Base-by-base conservation (phyloP, 2,888 invertebrate species). In the Prosapia bicincta region DNA sequence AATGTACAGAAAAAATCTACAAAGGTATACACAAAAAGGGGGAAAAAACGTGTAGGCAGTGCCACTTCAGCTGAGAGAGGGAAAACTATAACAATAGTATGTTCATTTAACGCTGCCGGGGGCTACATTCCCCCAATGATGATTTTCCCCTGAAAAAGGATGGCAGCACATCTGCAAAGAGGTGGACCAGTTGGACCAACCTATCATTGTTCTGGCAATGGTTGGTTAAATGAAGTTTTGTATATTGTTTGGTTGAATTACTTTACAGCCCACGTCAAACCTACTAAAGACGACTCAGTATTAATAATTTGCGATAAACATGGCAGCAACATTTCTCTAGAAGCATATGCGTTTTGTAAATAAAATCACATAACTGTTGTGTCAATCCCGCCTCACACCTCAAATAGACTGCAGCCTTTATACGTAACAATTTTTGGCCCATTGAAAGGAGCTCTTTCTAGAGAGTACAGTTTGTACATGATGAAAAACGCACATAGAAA, bases 61-160 rank as follows among this genome's bases (percentile, higher is more conserved):
- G 71, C 65, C 23, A 71, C 71, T 54, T 71, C 54, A 43, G 71
- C 65, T 26, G 65, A 71, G 26, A 43, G 71, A 65, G 71, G 66
- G 26, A 25, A 71, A 81, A 78, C 83, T 66, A 83, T 85, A 2
- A 86, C 86, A 2, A 74, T 85, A 20, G 69, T 85, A 1, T 54
- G 54, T 9, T n/a, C 10, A 20, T 2, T 85, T 82, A 86, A 81
- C 80, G 83, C 83, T 79, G 81, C 84, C 66, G 83, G 85, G 6
- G 71, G 76, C 15, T 86, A 80, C 79, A 81, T 86, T 38, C 85
- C 86, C 9, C 86, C 85, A 2, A 85, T 86, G 85, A 85, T 86
- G 80, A 85, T 86, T 71, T 86, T 84, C 76, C 85, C 85, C 0
- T 72, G 85, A 26, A 83, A 85, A 78, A 83, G 84, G 75, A 81